Evolutionary conservation across 2,888 invertebrate genomes (phyloP), one percentile per base, ranked within the genome.

Genomic region (Eledona agricola): DNA sequence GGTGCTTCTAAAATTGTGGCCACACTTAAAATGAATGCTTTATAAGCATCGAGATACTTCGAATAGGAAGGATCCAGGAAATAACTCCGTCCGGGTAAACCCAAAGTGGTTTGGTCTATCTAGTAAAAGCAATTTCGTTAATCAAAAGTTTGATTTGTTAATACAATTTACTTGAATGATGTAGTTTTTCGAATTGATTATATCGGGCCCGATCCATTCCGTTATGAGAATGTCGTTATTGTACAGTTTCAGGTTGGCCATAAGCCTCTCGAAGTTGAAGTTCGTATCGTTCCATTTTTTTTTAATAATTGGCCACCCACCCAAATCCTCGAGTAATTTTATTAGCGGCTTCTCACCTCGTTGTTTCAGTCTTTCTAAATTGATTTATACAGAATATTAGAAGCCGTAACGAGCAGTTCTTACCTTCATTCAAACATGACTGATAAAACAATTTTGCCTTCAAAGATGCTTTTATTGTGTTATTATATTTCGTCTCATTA

Each of bases 141-240:
- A 35, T 4, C 23, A 25, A 25, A n/a, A n/a, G n/a, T n/a, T n/a
- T n/a, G n/a, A n/a, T n/a, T n/a, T n/a, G n/a, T 1, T 34, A 31
- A 7, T 37, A 32, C 19, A 19, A 34, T 34, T 9, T 70, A 85
- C 86, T 78, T 88, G 85, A 45, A 96, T 89, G 3, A 96, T 86
- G 74, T 94, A 92, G 67, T 89, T 86, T 66, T 92, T 88, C 3
- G 96, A 94, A 74, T 96, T 92, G 72, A 93, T 93, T 49, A 96
- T 93, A 72, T 97, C 96, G 0, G 95, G 91, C 5, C 93, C 93
- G 3, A 70, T 51, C 89, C 90, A 91, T 71, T 91, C 87, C 0
- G 92, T 87, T 59, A 95, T 83, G 0, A 95, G 78, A 50, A 93
- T 87, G 57, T 92, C 91, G 67, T 93, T 93, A 74, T 94, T 94